Conservation (phyloP, 2,888 invertebrate species). For the Arrhopalites spinosus region DNA sequence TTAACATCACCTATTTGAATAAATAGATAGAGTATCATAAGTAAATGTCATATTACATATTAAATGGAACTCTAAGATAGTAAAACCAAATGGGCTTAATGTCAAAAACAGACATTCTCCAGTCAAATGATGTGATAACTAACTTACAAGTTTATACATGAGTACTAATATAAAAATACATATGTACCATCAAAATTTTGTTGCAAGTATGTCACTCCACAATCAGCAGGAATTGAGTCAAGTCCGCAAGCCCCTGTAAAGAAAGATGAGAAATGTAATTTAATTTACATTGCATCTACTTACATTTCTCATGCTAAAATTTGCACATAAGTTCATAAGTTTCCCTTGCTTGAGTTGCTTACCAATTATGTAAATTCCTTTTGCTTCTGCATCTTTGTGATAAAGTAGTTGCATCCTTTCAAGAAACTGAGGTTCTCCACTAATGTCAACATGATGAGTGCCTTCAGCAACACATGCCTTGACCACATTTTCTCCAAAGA, state of each 20-base stretch:
- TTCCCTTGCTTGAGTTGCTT: too few species aligned
- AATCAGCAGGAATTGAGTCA: constrained; percentile 88
- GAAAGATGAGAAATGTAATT: too few species aligned
- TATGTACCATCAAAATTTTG: constrained; percentile 72
- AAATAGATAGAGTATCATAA: not conserved
- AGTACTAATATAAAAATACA: too few species aligned
- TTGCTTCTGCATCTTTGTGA: constrained; percentile 72
- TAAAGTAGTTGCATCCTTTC: constrained; percentile 85
- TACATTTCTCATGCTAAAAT: too few species aligned
- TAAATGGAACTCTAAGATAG: too few species aligned
- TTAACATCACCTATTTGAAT: constrained; percentile 70
- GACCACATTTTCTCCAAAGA: constrained; percentile 89
- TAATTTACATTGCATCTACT: too few species aligned
- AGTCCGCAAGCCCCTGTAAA: constrained; percentile 85
- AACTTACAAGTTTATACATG: too few species aligned
- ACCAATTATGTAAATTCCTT: constrained; percentile 85
- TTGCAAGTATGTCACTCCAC: constrained; percentile 80
- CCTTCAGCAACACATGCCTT: constrained; percentile 78
- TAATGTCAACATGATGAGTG: constrained; percentile 76
- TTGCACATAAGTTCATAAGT: too few species aligned
- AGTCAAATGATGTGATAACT: too few species aligned
- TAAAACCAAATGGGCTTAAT: too few species aligned
- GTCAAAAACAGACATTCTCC: too few species aligned
- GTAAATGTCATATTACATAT: not conserved
- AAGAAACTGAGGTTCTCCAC: constrained; percentile 65